Evolutionary conservation across 2,888 invertebrate genomes (phyloP).

Genomic region (Endotricha flammealis): DNA sequence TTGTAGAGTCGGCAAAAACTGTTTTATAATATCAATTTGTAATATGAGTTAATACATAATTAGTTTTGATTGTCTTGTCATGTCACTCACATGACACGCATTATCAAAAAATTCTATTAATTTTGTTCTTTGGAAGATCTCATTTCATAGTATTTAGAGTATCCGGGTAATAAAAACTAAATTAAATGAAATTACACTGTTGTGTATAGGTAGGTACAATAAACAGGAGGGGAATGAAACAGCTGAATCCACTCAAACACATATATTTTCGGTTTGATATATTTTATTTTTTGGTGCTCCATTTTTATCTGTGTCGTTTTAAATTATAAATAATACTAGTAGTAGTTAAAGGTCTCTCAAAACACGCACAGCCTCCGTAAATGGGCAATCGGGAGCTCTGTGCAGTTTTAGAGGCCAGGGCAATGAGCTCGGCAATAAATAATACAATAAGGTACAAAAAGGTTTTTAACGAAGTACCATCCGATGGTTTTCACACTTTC

Average conservation of each 20-base stretch:
- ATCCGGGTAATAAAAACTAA: no score
- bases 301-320: conserved; percentile 69
- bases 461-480: conserved; percentile 68
- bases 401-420: conserved; percentile 61
- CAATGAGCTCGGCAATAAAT: conserved; percentile 78
- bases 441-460: conserved; percentile 71
- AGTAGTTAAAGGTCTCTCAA: conserved; percentile 59
- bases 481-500: conserved; percentile 63
- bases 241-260: conserved; percentile 62
- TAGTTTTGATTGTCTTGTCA: no score
- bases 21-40: no score
- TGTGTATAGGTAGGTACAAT: no score
- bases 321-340: conserved; percentile 74
- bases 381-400: conserved; percentile 70
- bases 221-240: no score
- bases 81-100: no score
- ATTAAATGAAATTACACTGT: no score
- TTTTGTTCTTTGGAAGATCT: no score
- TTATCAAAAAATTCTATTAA: no score
- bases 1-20: no score
- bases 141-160: no score
- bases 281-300: conserved; percentile 73
- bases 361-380: conserved; percentile 59
- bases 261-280: conserved; percentile 72
- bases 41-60: no score